phyloP scores from a whole-genome alignment of 2,113 vertebrate genomes.

The Progne subis region DNA sequence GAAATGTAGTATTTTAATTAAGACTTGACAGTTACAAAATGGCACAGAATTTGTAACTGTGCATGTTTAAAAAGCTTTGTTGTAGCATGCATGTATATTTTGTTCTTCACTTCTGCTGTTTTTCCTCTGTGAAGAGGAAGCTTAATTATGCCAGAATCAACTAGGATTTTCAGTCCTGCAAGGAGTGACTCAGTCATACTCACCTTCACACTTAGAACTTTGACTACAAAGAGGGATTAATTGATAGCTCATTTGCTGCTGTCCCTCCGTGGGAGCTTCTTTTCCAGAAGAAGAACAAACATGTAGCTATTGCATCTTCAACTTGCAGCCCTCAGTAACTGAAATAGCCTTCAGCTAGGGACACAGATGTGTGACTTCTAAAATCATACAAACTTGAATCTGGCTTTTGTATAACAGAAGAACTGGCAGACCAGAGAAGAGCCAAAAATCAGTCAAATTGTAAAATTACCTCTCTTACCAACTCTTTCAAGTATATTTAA shows the following conservation, averaged over 20 bases:
- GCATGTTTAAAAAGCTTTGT: neutral
- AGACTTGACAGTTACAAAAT: conserved; percentile 36
- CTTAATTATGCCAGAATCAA: conserved; percentile 32
- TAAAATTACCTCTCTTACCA: neutral
- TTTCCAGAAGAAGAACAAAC: neutral
- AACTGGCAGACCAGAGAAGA: neutral
- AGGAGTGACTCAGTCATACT: conserved; percentile 50
- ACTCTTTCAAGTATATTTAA: neutral
- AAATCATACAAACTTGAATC: neutral
- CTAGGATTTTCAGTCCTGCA: neutral
- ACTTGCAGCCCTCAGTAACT: neutral
- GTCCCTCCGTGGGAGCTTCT: neutral
- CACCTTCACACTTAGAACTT: conserved; percentile 43
- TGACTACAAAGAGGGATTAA: conserved; percentile 12
- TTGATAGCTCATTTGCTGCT: conserved; percentile 1
- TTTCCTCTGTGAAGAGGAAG: neutral
- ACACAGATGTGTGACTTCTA: neutral
- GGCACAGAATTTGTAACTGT: conserved; percentile 16
- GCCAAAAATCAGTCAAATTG: neutral
- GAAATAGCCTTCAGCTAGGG: neutral
- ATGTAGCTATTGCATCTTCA: neutral
- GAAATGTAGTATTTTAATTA: conserved; percentile 57
- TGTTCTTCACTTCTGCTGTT: conserved; percentile 27
- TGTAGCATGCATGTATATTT: neutral
- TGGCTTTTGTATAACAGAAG: neutral